phyloP scores from a whole-genome alignment of 2,888 invertebrate genomes.

The Tillus elongatus region DNA sequence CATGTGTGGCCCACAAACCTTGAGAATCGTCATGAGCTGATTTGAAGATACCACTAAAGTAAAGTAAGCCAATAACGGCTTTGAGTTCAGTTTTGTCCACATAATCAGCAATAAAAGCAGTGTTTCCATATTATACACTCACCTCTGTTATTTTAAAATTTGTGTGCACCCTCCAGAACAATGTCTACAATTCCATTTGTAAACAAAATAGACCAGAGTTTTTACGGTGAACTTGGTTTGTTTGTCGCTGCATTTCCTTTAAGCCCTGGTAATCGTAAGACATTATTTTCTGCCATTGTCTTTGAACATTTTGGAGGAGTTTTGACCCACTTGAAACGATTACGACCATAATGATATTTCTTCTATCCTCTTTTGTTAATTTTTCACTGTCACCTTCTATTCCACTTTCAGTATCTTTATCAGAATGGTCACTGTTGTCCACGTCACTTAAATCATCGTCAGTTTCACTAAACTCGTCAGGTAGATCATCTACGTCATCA shows the following conservation, averaged over 20 bases:
- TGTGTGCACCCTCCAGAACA: slow-evolving; percentile 2
- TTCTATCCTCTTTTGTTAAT: too few species aligned
- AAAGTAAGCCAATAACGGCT: slow-evolving; percentile 20
- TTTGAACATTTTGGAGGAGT: neutral
- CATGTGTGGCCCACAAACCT: slow-evolving; percentile 15
- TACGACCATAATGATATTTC: neutral
- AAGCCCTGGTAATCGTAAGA: neutral
- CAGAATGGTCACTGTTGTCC: too few species aligned
- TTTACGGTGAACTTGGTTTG: neutral
- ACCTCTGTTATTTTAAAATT: slow-evolving; percentile 3
- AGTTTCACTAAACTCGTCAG: too few species aligned
- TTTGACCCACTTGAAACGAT: slow-evolving; percentile 1
- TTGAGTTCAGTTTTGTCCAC: slow-evolving; percentile 15
- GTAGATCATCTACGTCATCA: too few species aligned
- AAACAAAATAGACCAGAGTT: neutral
- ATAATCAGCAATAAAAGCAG: slow-evolving; percentile 8
- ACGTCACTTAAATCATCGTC: too few species aligned
- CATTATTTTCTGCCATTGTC: neutral
- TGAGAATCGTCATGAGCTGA: slow-evolving; percentile 19
- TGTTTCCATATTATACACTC: slow-evolving; percentile 1
- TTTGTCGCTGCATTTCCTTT: neutral
- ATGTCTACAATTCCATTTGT: slow-evolving; percentile 3
- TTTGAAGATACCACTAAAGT: slow-evolving; percentile 19
- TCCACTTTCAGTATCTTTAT: too few species aligned
- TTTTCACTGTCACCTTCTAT: too few species aligned